Base-by-base conservation (phyloP, 2,113 vertebrate genomes). In the Pangasianodon gigas region DNA sequence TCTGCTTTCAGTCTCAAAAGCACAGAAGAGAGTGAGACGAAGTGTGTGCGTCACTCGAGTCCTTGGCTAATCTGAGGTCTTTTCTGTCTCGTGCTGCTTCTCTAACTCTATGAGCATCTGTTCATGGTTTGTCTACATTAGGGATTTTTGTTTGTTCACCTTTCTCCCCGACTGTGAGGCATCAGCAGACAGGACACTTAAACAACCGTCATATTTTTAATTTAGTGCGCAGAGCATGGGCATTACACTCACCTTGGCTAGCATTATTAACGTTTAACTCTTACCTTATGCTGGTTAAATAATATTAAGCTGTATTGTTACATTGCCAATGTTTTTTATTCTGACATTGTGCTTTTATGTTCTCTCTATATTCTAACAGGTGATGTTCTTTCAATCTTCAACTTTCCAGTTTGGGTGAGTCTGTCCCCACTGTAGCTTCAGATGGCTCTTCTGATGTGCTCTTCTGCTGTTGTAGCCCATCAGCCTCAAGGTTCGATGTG, bases 241-340 rank as follows among this genome's bases (percentile, higher is more conserved):
- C 41, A 77, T 19, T 44, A 4, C 21, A 41, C 96, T 95, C 93
- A 98, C 98, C 97, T 98, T 97, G 84, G 98, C 97, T 86, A 99
- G 93, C 97, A 98, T 99, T 93, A 98, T 98, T 94, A 97, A 96
- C 0, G 41, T 21, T 13, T n/a, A 67, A 71, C 86, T 51, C 86
- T n/a, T 21, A 48, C 6, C 86, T 62, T 26, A 46, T 14, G 4
- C 71, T 24, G 69, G n/a, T 18, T 37, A 37, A 18, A 37, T 18
- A 37, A 26, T 2, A 37, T 37, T 71, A 44, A 21, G 7, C 6
- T 19, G 32, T 41, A 37, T 3, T 74, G 37, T 18, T 69, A 74
- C 18, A 41, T 7, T 41, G 69, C 69, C 16, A 41, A 2, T 37
- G 16, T 74, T 65, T 26, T 29, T 18, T 41, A 67, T n/a, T 11